Evolutionary conservation across 2,113 vertebrate species (phyloP).

Genomic region (Pangasianodon gigas): DNA sequence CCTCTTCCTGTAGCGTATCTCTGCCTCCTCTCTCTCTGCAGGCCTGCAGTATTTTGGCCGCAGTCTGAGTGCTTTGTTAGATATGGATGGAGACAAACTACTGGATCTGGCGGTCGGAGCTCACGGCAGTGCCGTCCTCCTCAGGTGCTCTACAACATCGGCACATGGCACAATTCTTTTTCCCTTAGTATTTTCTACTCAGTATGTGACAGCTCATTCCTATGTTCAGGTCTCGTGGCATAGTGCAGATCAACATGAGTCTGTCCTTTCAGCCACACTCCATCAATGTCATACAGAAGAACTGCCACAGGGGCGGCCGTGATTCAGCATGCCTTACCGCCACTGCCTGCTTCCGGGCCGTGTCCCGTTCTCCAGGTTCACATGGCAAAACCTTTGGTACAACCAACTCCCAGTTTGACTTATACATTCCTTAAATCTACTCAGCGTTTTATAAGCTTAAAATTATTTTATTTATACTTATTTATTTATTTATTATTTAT

Average conservation of each 20-base stretch:
- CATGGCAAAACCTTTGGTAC: constrained; percentile 75
- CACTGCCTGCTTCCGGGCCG: constrained; percentile 78
- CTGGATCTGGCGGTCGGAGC: constrained; percentile 90
- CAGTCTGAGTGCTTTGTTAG: constrained; percentile 82
- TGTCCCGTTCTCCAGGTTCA: constrained; percentile 70
- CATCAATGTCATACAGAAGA: constrained; percentile 85
- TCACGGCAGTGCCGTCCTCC: constrained; percentile 83
- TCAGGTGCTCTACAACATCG: constrained; percentile 72
- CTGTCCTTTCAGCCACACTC: constrained; percentile 79
- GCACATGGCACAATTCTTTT: neutral
- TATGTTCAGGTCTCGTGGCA: constrained; percentile 79
- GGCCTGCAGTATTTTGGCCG: constrained; percentile 90
- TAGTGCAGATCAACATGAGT: constrained; percentile 78
- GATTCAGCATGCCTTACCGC: constrained; percentile 83
- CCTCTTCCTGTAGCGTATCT: constrained; percentile 76
- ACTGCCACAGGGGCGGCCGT: constrained; percentile 77
- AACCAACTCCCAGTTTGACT: neutral
- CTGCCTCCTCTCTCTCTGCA: constrained; percentile 73
- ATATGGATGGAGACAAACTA: constrained; percentile 86
- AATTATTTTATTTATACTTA: neutral
- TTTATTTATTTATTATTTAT: no score
- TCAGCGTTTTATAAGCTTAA: neutral
- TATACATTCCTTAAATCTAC: neutral
- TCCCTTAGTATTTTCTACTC: neutral
- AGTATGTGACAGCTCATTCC: neutral